Base-by-base conservation (phyloP, 2,797 vertebrate species). In the Molossus molossus region DNA sequence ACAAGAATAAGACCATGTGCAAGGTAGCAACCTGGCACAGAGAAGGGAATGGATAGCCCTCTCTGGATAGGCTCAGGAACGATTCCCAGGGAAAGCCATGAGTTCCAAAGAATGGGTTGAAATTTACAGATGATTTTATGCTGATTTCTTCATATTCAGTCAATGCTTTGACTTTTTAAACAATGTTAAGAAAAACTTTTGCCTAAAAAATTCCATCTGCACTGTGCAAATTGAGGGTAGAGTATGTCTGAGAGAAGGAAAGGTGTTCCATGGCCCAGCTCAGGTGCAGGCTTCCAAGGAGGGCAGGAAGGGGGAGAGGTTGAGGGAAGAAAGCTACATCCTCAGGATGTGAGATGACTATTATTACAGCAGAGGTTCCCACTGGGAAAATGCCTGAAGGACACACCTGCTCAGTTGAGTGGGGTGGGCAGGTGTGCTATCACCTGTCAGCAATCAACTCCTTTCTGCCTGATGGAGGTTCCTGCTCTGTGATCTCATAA, bases 161-260 rank as follows among this genome's bases (percentile, higher is more conserved):
- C 29, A 83, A 23, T 87, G 55, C 62, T 85, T 95, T 4, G 11
- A 48, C 17, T 79, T 95, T 81, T 64, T 58, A 67, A 62, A 60
- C 81, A 87, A 25, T 27, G 10, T 75, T 79, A 76, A 72, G 72
- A 82, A 69, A 95, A 93, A 58, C 7, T 23, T 40, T 64, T 90
- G 70, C 60, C 58, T 40, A 9, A 67, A 91, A 76, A 80, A 76
- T 23, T 40, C 7, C 1, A 13, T 48, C 37, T 37, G 33, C 50
- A 15, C 50, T 25, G 6, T 37, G 27, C 5, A 50, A 65, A 8
- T 58, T 87, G 37, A 48, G 9, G 18, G 18, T 45, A 55, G 12
- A 48, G n/a, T 69, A 13, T 70, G 25, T 89, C 57, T 58, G n/a
- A 69, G 25, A 76, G 70, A 53, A 70, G 25, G 29, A 5, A 60